These are phyloP conservation scores for Microplitis deprimator DNA, from an alignment of 2,888 invertebrate species.

Conservation along the genomic window DNA sequence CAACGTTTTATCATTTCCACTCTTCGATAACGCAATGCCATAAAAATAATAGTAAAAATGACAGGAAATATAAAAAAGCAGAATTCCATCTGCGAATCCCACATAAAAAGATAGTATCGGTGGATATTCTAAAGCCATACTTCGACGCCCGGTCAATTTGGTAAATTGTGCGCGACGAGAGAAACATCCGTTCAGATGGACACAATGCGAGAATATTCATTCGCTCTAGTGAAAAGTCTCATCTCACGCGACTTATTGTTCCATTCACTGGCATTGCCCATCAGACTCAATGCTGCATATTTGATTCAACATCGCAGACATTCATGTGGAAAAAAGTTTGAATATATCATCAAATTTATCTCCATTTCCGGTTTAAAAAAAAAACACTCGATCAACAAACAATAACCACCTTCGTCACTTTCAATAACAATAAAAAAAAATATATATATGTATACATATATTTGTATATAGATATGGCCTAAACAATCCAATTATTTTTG, in stretches of 20 bases:
- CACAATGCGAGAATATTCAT: constrained; percentile 36
- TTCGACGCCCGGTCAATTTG: constrained; percentile 36
- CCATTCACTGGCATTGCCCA: constrained; percentile 6
- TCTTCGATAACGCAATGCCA: background rate
- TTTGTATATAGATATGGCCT: background rate
- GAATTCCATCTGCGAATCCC: constrained; percentile 3
- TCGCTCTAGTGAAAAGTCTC: constrained; percentile 38
- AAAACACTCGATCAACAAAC: background rate
- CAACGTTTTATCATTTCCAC: background rate
- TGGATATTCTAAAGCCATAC: constrained; percentile 32
- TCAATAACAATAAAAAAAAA: background rate
- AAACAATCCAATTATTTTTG: background rate
- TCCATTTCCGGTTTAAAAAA: background rate
- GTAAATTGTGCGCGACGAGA: constrained; percentile 37
- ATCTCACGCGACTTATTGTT: constrained; percentile 24
- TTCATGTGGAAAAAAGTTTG: background rate
- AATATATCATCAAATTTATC: background rate
- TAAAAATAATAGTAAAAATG: background rate
- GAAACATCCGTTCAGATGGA: constrained; percentile 30
- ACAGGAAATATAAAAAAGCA: background rate
- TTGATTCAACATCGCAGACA: background rate
- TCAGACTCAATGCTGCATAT: constrained; percentile 22
- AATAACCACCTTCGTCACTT: background rate
- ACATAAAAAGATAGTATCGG: constrained; percentile 15
- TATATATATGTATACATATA: background rate